Base-by-base conservation (phyloP, 2,797 vertebrate species). In the Betta splendens region DNA sequence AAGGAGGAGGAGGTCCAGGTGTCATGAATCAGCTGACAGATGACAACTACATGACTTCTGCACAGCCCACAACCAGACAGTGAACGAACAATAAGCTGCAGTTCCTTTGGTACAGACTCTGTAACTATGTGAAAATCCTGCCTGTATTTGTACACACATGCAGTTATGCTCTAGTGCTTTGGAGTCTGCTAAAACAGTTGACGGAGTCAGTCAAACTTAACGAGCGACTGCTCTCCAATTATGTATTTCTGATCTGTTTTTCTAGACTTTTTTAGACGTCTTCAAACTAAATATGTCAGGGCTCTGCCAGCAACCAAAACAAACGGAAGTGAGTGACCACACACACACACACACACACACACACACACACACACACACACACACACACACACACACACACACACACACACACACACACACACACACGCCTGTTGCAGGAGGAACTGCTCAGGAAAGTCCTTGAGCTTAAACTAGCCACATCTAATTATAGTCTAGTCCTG, bases 401-500 rank as follows among this genome's bases (percentile, higher is more conserved):
- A 63, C 46, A 42, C 77, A 50, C 76, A 67, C 51, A 69, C 31
- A 46, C 18, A 50, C 21, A 45, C 25, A 52, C 13, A 42, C 16
- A 46, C 58, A 63, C 46, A 42, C n/a, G n/a, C n/a, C n/a, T n/a
- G n/a, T n/a, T n/a, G n/a, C n/a, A 61, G 81, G 57, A 59, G 62
- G 52, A 57, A 62, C 42, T 58, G 13, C 64, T 64, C 35, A 29
- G 70, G 40, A 55, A 61, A 63, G 65, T 72, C 78, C 79, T 78
- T 65, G 68, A 69, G 64, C 29, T 70, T n/a, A 37, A 76, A 69
- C 53, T 58, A 31, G 56, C 58, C 83, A 63, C 23, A 57, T 35
- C 54, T 76, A 83, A 91, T 85, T 87, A 86, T 68, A 83, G 72
- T 69, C 64, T 68, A 71, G 67, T 61, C 72, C 36, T 55, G 23